Evolutionary conservation across 2,113 vertebrate genomes (phyloP).

Genomic region (Peromyscus polionotus): DNA sequence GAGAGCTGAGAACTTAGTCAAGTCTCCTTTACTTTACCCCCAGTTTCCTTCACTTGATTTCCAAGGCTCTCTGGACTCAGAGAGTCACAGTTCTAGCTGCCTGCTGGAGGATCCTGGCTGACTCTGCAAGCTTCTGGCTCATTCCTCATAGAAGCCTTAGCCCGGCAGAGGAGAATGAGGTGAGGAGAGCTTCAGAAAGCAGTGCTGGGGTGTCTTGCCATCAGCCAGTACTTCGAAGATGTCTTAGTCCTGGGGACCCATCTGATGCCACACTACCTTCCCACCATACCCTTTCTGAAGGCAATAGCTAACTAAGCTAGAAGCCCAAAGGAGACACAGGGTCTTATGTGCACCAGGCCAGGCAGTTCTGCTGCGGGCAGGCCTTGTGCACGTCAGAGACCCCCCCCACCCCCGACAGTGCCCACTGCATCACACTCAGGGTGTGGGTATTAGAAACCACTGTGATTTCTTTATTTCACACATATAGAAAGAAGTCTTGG

Average conservation of each 20-base stretch:
- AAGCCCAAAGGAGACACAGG: neutral
- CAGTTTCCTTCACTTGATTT: neutral
- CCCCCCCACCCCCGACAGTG: no score
- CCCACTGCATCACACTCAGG: neutral
- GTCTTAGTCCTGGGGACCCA: neutral
- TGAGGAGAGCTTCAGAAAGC: neutral
- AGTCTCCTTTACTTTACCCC: neutral
- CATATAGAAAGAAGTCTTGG: neutral
- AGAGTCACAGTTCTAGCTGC: neutral
- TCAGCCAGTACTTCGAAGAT: neutral
- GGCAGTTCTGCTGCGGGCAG: neutral
- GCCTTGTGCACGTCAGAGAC: neutral
- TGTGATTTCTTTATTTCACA: constrained; percentile 2
- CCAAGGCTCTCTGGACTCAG: neutral
- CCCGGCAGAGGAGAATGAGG: neutral
- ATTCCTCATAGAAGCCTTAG: neutral
- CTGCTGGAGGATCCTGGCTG: neutral
- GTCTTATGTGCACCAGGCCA: neutral
- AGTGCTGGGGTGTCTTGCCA: neutral
- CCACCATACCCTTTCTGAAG: neutral
- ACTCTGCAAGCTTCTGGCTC: neutral
- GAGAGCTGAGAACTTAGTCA: neutral
- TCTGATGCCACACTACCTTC: neutral
- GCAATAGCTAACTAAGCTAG: neutral
- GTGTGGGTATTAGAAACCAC: neutral